These are phyloP conservation scores for Urosaurus nigricauda DNA, from an alignment of 2,797 vertebrate genomes.

Conservation along the genomic window DNA sequence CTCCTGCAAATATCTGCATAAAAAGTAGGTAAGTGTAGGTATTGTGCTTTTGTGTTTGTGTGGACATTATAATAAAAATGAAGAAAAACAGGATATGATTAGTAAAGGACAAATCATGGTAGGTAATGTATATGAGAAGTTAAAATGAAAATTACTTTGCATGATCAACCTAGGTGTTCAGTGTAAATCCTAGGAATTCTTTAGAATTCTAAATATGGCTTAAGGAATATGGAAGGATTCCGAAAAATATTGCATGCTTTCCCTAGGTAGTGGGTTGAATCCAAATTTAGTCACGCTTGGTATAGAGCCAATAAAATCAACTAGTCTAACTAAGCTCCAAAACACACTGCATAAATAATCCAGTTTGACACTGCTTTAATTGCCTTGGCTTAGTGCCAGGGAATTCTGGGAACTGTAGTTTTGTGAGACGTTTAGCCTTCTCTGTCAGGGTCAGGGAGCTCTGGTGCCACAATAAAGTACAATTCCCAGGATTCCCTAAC, in stretches of 20 bases:
- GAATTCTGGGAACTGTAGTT: too few species aligned
- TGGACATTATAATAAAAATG: conserved; percentile 32
- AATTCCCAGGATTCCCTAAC: too few species aligned
- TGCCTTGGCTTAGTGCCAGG: too few species aligned
- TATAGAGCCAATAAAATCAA: neutral
- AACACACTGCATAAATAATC: too few species aligned
- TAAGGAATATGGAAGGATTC: neutral
- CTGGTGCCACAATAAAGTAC: too few species aligned
- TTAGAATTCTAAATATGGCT: neutral
- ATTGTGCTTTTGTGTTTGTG: conserved; percentile 43
- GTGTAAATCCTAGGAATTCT: neutral
- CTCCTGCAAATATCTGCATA: conserved; percentile 3
- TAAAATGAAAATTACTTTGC: neutral
- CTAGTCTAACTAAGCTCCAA: neutral
- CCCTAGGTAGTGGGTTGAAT: neutral
- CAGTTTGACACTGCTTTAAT: too few species aligned
- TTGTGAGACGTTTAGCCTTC: too few species aligned
- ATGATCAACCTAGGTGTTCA: neutral
- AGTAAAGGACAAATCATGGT: neutral
- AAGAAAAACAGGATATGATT: neutral
- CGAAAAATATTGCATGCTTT: neutral
- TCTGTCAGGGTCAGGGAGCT: too few species aligned
- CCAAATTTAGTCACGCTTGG: neutral
- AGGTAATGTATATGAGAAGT: neutral
- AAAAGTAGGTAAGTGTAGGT: neutral